Evolutionary conservation across 2,888 invertebrate genomes (phyloP).

Genomic region (Hypercompe scribonia): DNA sequence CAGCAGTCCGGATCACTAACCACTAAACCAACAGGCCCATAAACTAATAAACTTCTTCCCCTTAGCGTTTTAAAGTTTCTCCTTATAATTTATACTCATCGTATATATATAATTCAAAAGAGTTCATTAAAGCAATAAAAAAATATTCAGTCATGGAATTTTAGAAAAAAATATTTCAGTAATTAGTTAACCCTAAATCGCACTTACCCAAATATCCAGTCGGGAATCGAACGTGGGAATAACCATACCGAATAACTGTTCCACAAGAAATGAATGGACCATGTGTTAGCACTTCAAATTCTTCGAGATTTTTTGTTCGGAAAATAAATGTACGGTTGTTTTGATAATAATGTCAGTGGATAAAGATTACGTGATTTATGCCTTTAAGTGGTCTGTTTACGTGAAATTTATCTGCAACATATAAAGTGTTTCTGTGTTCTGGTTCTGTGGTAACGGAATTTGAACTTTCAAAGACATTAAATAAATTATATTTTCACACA

Average conservation of each 20-base stretch:
- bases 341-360: conserved; percentile 14
- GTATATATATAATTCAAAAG: neutral
- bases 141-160: conserved; percentile 25
- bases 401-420: neutral
- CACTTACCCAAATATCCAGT: conserved; percentile 48
- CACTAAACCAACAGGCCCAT: no score
- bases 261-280: conserved; percentile 40
- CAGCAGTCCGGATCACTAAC: no score
- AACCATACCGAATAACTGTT: conserved; percentile 58
- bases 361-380: conserved; percentile 16
- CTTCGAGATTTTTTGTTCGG: neutral
- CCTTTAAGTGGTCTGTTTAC: conserved; percentile 3
- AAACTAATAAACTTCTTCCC: no score
- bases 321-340: conserved; percentile 6
- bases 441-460: neutral
- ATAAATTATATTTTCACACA: no score
- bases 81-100: neutral
- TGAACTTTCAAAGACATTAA: no score
- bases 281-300: conserved; percentile 34
- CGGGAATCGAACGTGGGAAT: conserved; percentile 71
- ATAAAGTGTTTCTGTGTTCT: neutral
- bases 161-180: conserved; percentile 46
- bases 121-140: neutral
- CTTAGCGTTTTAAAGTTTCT: neutral
- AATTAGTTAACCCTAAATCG: conserved; percentile 69